phyloP scores from a whole-genome alignment of 2,888 invertebrate genomes.

The Oxytorus armatus region DNA sequence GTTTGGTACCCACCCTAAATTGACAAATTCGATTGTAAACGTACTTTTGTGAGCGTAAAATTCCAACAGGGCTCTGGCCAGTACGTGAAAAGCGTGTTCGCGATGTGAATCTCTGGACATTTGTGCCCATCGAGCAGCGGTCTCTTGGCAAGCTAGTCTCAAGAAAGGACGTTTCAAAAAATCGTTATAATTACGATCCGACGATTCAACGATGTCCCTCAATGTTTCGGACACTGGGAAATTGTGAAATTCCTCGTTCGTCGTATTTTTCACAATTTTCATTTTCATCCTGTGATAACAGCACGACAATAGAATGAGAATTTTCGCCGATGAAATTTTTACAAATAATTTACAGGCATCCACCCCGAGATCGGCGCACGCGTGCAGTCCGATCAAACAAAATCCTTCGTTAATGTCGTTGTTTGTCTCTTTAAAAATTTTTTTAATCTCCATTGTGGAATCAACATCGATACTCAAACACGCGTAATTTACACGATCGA shows the following conservation, averaged over 20 bases:
- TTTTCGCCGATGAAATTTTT: conserved; percentile 86
- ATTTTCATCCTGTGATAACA: conserved; percentile 90
- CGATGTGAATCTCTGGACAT: conserved; percentile 85
- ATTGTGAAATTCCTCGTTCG: conserved; percentile 85
- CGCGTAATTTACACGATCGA: conserved; percentile 86
- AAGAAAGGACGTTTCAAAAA: conserved; percentile 89
- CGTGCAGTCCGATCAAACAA: conserved; percentile 89
- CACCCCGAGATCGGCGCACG: conserved; percentile 91
- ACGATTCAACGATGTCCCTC: conserved; percentile 80
- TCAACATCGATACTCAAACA: conserved; percentile 86
- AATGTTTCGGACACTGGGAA: conserved; percentile 89
- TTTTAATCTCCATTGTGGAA: conserved; percentile 85
- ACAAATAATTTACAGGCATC: conserved; percentile 89
- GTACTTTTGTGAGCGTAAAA: conserved; percentile 87
- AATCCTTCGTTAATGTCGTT: conserved; percentile 76
- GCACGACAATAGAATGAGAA: conserved; percentile 90
- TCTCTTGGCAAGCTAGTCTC: conserved; percentile 90
- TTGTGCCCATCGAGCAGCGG: conserved; percentile 85
- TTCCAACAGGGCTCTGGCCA: conserved; percentile 87
- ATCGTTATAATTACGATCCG: conserved; percentile 78
- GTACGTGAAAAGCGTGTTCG: conserved; percentile 80
- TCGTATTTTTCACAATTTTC: conserved; percentile 48
- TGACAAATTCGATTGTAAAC: conserved; percentile 67
- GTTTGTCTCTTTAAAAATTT: conserved; percentile 82
- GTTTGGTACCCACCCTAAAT: conserved; percentile 6